Percentiles rank a stretch among this genome's conserved stretches.
Conservation (phyloP, 2,797 vertebrate species). For the Rhabdomys pumilio region DNA sequence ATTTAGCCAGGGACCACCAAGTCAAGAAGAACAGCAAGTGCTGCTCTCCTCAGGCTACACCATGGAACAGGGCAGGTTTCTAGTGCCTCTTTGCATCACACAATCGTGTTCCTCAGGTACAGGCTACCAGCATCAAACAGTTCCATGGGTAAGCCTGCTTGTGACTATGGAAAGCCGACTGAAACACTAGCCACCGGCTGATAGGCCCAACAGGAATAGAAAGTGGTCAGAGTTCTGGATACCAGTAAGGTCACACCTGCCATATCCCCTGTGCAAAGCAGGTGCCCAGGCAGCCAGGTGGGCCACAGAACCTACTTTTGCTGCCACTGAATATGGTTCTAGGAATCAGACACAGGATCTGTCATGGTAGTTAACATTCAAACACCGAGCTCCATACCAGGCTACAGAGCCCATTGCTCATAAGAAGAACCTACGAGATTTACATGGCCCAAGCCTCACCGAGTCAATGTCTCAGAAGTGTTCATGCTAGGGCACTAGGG, state of each 20-base stretch:
- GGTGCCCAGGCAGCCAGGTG: fast-evolving
- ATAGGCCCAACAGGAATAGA: not conserved
- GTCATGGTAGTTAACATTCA: not conserved
- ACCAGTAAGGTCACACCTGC: fast-evolving
- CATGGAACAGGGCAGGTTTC: not conserved
- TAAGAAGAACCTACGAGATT: not conserved
- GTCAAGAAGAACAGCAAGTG: not conserved
- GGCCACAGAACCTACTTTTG: not conserved
- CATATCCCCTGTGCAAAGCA: no score
- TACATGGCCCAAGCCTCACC: not conserved
- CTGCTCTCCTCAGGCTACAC: not conserved
- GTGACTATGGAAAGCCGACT: not conserved
- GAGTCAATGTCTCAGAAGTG: not conserved
- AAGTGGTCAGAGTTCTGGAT: not conserved
- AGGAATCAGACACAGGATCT: not conserved
- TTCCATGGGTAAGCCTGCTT: not conserved
- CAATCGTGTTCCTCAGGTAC: not conserved
- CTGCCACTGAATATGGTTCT: no score
- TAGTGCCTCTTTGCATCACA: not conserved
- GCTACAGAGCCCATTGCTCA: not conserved
- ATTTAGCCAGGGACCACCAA: not conserved
- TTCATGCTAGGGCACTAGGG: no score
- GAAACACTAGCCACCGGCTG: not conserved
- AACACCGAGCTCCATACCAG: not conserved
- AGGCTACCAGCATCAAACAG: not conserved